These are phyloP conservation scores for Holotrichia oblita DNA, from an alignment of 1,140 invertebrate species.

Conservation along the genomic window DNA sequence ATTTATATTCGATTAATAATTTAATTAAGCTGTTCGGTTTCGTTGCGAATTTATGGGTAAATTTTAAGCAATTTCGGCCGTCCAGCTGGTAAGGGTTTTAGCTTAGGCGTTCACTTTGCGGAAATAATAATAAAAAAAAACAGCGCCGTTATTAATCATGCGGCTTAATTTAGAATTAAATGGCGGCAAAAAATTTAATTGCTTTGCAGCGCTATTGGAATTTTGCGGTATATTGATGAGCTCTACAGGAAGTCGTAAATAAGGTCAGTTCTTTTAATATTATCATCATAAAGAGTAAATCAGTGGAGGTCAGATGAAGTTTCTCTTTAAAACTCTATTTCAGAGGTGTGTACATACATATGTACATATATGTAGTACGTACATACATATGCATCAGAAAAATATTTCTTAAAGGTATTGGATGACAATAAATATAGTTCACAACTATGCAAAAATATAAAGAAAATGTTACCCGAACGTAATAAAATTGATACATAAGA, in stretches of 20 bases:
- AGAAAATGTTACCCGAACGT: too few relatives aligned
- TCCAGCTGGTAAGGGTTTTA: background rate
- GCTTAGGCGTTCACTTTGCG: background rate
- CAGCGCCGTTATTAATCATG: background rate
- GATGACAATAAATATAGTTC: too few relatives aligned
- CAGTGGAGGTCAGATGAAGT: too few relatives aligned
- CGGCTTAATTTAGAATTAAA: slow-evolving; percentile 5
- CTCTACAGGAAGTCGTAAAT: too few relatives aligned
- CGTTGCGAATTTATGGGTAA: background rate
- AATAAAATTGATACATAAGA: too few relatives aligned
- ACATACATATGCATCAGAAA: too few relatives aligned
- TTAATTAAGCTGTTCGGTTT: slow-evolving; percentile 6
- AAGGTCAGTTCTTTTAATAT: background rate
- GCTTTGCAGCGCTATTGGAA: background rate
- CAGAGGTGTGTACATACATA: too few relatives aligned
- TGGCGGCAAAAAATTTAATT: background rate
- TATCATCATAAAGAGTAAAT: too few relatives aligned
- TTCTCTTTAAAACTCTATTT: too few relatives aligned
- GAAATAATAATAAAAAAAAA: slow-evolving; percentile 17
- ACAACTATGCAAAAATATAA: too few relatives aligned
- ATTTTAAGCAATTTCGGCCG: background rate
- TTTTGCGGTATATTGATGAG: background rate
- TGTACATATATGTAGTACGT: too few relatives aligned
- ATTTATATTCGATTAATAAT: slow-evolving; percentile 15
- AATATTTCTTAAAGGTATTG: too few relatives aligned